Percentiles rank a stretch among this genome's conserved stretches.
Evolutionary conservation across 2,797 vertebrate species (phyloP).

Genomic region (Alosa sapidissima): DNA sequence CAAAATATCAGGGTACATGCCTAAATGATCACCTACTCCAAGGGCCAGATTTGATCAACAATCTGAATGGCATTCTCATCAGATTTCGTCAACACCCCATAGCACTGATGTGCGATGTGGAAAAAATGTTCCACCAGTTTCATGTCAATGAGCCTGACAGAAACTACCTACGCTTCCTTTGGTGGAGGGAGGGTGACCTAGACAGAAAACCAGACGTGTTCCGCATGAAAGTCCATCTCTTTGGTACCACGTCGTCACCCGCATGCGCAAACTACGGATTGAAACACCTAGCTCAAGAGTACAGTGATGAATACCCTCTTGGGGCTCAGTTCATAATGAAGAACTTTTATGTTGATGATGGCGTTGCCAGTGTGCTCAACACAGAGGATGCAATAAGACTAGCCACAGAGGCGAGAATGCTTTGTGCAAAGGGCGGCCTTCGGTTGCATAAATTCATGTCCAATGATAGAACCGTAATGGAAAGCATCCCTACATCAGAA

Average conservation of each 20-base stretch:
- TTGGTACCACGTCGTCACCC: slow-evolving; percentile 28
- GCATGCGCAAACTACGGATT: slow-evolving; percentile 34
- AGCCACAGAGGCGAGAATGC: no score
- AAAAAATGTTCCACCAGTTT: slow-evolving; percentile 32
- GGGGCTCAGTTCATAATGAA: slow-evolving; percentile 27
- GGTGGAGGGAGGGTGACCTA: slow-evolving; percentile 37
- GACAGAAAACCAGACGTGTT: slow-evolving; percentile 22
- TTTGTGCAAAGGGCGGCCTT: no score
- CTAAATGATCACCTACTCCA: slow-evolving; percentile 30
- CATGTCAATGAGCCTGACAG: slow-evolving; percentile 25
- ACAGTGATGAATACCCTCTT: not conserved
- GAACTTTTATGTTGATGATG: no score
- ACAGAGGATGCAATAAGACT: no score
- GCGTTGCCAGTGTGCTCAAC: no score
- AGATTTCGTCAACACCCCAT: slow-evolving; percentile 2
- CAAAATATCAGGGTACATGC: no score
- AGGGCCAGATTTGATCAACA: slow-evolving; percentile 26
- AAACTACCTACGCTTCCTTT: slow-evolving; percentile 40
- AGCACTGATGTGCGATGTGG: slow-evolving; percentile 38
- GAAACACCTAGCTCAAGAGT: slow-evolving; percentile 33
- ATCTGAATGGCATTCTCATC: slow-evolving; percentile 27
- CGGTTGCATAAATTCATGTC: no score
- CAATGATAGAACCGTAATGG: no score
- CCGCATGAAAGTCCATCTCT: slow-evolving; percentile 29
- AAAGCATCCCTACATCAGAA: no score